Base-by-base conservation (phyloP, 2,113 vertebrate genomes). In the Etheostoma spectabile region DNA sequence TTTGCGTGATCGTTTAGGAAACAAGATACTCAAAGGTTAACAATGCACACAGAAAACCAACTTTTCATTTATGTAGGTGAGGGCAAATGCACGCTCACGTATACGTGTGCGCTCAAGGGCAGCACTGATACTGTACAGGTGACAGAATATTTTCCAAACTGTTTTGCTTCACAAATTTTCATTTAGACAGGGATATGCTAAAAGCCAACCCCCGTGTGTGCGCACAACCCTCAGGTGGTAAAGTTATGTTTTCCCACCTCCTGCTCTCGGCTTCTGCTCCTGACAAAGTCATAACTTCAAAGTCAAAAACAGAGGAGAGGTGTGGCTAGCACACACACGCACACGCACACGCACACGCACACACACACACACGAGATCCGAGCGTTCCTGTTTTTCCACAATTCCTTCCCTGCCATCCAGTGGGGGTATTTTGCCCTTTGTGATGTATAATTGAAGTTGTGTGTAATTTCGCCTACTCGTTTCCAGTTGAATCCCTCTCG, bases 201-300 rank as follows among this genome's bases (percentile, higher is more conserved):
- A 89, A 82, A 88, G 77, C 77, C 49, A 72, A 19, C 69, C 80
- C 78, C 80, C 69, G 5, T 70, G 72, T 79, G 80, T 57, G 73
- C 0, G 2, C 19, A 52, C 52, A 75, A 63, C 61, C 88, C 92
- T 90, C 86, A 79, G 90, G 89, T 86, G 89, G 89, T 68, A 74
- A 81, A 64, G 86, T 75, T 83, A 70, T 48, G 71, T 80, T 87
- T 86, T 82, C 80, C 80, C 86, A 86, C 88, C 84, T 88, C 73
- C 74, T 80, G 85, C 87, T 89, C 64, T 85, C 51, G 53, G 87
- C 87, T 85, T 22, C 79, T 69, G 72, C 91, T 80, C 62, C 71
- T 33, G 21, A 91, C 87, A 92, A 90, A 92, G 91, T 92, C 91
- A 86, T 77, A 82, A 83, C 90, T 91, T 92, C 91, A 93, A 92